phyloP scores from a whole-genome alignment of 2,888 invertebrate genomes.

The Andrena dorsata region DNA sequence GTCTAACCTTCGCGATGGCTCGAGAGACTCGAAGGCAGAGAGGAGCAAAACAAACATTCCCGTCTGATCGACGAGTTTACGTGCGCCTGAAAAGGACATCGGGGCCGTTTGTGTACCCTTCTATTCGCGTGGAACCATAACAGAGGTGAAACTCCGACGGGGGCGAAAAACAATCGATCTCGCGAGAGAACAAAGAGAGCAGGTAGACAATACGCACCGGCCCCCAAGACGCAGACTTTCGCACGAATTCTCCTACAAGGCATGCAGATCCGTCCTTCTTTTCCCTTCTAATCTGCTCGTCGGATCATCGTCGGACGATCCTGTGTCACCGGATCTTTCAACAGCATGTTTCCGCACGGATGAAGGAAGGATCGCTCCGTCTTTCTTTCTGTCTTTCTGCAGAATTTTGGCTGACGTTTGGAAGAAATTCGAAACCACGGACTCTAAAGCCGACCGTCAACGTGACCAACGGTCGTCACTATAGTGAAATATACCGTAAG shows the following conservation, averaged over 20 bases:
- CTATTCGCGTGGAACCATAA: conserved; percentile 15
- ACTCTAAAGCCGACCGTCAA: conserved; percentile 48
- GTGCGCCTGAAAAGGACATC: conserved; percentile 57
- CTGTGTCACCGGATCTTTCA: background rate
- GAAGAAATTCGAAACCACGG: conserved; percentile 13
- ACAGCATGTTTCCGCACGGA: background rate
- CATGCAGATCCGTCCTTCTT: conserved; percentile 31
- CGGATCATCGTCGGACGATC: conserved; percentile 3
- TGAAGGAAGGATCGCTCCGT: background rate
- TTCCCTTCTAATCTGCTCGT: conserved; percentile 18
- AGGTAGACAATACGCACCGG: conserved; percentile 41
- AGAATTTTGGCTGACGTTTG: background rate
- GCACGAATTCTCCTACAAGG: conserved; percentile 40
- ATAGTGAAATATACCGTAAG: conserved; percentile 44
- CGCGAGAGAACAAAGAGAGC: conserved; percentile 29
- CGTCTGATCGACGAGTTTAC: conserved; percentile 60
- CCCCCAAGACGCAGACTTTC: conserved; percentile 36
- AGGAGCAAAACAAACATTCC: conserved; percentile 65
- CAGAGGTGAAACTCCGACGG: background rate
- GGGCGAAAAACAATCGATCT: conserved; percentile 7
- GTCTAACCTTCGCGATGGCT: conserved; percentile 58
- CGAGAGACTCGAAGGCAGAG: conserved; percentile 49
- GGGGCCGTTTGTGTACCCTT: conserved; percentile 19
- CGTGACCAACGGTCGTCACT: conserved; percentile 53
- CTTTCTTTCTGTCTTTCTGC: background rate